Percentiles rank a stretch among this genome's conserved stretches.
Evolutionary conservation across 2,888 invertebrate genomes (phyloP).

Genomic region (Hyposoter didymator): DNA sequence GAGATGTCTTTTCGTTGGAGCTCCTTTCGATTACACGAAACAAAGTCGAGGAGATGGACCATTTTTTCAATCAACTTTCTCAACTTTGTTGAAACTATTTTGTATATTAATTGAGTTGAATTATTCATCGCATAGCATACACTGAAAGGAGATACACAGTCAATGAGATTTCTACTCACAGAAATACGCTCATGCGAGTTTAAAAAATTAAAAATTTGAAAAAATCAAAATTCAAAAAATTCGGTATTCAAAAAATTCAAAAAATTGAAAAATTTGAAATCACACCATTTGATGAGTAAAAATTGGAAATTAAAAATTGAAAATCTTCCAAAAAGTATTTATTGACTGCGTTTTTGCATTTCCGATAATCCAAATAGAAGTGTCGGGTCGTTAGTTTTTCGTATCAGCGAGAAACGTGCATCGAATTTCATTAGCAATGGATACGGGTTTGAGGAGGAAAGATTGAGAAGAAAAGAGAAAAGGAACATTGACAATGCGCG

Average conservation of each 20-base stretch:
- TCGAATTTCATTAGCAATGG: conserved; percentile 34
- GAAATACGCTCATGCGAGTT: background rate
- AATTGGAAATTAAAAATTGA: too few relatives aligned
- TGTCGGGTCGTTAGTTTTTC: background rate
- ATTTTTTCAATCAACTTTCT: background rate
- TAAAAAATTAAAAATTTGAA: too few relatives aligned
- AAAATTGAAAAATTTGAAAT: too few relatives aligned
- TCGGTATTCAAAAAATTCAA: too few relatives aligned
- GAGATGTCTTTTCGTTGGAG: background rate
- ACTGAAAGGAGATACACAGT: background rate
- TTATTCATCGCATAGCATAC: background rate
- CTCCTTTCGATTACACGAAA: background rate
- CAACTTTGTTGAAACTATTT: background rate
- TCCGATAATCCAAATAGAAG: background rate
- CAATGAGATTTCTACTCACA: background rate
- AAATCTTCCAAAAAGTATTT: too few relatives aligned
- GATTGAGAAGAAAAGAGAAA: conserved; percentile 4
- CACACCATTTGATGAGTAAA: too few relatives aligned
- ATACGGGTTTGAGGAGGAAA: background rate
- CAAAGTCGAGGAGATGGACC: background rate
- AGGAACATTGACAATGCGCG: conserved; percentile 41
- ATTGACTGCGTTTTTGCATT: background rate
- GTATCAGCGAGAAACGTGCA: conserved; percentile 12
- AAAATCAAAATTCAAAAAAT: too few relatives aligned
- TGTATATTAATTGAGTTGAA: background rate